These are phyloP conservation scores for Drosophila varians DNA, from an alignment of 1,140 invertebrate genomes.

Conservation along the genomic window DNA sequence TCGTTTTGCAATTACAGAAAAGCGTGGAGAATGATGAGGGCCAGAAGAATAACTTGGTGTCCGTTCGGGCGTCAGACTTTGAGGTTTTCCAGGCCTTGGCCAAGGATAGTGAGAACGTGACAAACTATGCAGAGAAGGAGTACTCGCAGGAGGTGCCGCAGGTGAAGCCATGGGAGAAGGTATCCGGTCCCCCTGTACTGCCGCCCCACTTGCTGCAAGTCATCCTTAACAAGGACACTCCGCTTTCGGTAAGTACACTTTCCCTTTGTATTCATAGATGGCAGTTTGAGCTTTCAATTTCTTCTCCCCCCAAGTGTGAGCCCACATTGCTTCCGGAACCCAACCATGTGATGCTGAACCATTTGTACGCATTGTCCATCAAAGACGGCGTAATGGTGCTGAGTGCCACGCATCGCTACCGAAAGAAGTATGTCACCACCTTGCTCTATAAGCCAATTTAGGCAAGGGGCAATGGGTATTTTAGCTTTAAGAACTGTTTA, in stretches of 20 bases:
- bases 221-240: slow-evolving; percentile 99
- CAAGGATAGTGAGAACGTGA: slow-evolving; percentile 93
- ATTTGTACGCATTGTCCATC: slow-evolving; percentile 99
- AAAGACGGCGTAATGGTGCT: slow-evolving; percentile 99
- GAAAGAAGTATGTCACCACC: slow-evolving; percentile 99
- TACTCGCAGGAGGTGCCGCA: slow-evolving; percentile 96
- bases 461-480: slow-evolving; percentile 45
- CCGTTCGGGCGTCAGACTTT: slow-evolving; percentile 97
- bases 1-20: slow-evolving; percentile 86
- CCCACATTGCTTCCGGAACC: slow-evolving; percentile 99
- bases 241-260: slow-evolving; percentile 89
- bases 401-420: slow-evolving; percentile 97
- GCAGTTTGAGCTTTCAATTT: slow-evolving; percentile 77
- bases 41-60: slow-evolving; percentile 95
- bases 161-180: slow-evolving; percentile 95
- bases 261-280: not conserved
- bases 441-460: slow-evolving; percentile 99
- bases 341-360: slow-evolving; percentile 99
- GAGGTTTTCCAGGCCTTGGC: slow-evolving; percentile 98
- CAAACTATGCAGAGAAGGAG: slow-evolving; percentile 89
- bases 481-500: slow-evolving; percentile 36
- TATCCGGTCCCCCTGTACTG: slow-evolving; percentile 96
- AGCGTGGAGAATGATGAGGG: slow-evolving; percentile 94
- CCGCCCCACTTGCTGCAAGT: slow-evolving; percentile 99
- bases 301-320: slow-evolving; percentile 90